Percentiles rank a stretch among this genome's conserved stretches.
phyloP scores from a whole-genome alignment of 2,888 invertebrate species.

The Nineta flava region DNA sequence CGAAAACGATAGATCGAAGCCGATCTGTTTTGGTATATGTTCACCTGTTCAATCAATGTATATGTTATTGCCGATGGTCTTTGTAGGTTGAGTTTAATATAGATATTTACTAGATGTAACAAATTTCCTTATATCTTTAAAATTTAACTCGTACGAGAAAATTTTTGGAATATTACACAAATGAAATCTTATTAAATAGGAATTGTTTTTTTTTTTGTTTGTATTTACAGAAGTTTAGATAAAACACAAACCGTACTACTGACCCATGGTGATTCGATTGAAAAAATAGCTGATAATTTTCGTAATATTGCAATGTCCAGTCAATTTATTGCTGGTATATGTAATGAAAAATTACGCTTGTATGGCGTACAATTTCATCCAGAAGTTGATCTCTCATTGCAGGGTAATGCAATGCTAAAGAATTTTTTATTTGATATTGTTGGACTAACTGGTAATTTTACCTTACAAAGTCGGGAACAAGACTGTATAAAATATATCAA shows the following conservation, averaged over 20 bases:
- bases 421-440: slow-evolving; percentile 91
- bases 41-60: too few relatives aligned
- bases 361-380: slow-evolving; percentile 99
- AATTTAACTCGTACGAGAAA: too few relatives aligned
- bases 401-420: slow-evolving; percentile 80
- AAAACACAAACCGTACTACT: slow-evolving; percentile 79
- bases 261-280: slow-evolving; percentile 95
- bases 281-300: slow-evolving; percentile 79
- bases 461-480: slow-evolving; percentile 72
- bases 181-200: too few relatives aligned
- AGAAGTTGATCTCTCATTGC: slow-evolving; percentile 88
- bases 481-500: slow-evolving; percentile 64
- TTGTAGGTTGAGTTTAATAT: too few relatives aligned
- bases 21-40: too few relatives aligned
- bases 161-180: too few relatives aligned
- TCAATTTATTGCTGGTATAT: slow-evolving; percentile 74
- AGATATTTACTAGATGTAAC: too few relatives aligned
- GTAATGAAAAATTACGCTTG: slow-evolving; percentile 74
- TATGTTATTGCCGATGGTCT: too few relatives aligned
- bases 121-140: too few relatives aligned
- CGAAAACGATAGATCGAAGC: too few relatives aligned
- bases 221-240: slow-evolving; percentile 55
- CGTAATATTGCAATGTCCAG: slow-evolving; percentile 73
- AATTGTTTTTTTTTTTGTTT: too few relatives aligned
- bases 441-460: slow-evolving; percentile 73